phyloP scores from a whole-genome alignment of 2,888 invertebrate species.

The Malachius bipustulatus region DNA sequence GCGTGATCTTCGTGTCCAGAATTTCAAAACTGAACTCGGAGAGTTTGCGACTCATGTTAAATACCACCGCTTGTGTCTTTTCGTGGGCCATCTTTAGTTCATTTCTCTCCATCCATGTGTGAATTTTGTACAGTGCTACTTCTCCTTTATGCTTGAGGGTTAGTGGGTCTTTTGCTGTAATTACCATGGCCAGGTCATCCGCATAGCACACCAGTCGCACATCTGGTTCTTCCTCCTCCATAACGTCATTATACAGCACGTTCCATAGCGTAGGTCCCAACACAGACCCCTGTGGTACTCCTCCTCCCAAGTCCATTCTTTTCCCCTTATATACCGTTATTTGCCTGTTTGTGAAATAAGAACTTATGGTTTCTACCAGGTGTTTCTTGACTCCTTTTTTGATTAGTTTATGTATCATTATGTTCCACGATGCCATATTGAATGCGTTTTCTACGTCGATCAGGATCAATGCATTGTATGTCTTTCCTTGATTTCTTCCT shows the following conservation, averaged over 20 bases:
- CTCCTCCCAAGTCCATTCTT: background rate
- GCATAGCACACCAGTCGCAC: slow-evolving; percentile 5
- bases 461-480: no score
- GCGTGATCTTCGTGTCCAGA: background rate
- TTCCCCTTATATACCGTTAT: background rate
- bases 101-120: background rate
- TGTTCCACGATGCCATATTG: slow-evolving; percentile 4
- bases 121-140: background rate
- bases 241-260: slow-evolving; percentile 6
- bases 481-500: slow-evolving; percentile 3
- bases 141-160: background rate
- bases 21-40: slow-evolving; percentile 3
- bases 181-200: slow-evolving; percentile 9
- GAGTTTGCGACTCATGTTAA: slow-evolving; percentile 5
- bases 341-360: background rate
- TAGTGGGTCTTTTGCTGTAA: background rate
- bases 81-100: slow-evolving; percentile 8
- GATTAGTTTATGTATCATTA: slow-evolving; percentile 2
- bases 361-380: background rate
- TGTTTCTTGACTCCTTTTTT: background rate
- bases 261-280: slow-evolving; percentile 11
- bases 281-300: slow-evolving; percentile 10
- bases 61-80: slow-evolving; percentile 8
- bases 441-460: no score
- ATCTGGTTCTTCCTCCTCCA: background rate